Conservation (phyloP, 2,888 invertebrate genomes). For the Capitulum mitella region DNA sequence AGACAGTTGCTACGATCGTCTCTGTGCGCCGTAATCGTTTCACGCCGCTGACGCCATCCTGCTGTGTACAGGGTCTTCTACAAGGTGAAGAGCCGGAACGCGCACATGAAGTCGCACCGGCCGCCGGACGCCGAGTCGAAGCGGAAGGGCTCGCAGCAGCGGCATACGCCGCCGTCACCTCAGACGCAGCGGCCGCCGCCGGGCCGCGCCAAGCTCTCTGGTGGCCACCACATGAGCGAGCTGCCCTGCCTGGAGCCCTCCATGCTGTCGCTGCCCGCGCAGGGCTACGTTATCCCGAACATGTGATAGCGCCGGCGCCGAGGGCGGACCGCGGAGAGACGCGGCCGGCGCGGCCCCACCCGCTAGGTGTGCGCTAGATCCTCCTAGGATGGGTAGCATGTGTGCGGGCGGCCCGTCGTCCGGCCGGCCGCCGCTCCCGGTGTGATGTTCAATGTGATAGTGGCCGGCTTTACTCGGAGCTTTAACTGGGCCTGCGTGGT, state of each 20-base stretch:
- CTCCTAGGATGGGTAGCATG: neutral
- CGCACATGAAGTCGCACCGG: constrained; percentile 98
- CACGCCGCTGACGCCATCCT: too few species aligned
- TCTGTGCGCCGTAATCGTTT: too few species aligned
- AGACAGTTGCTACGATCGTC: too few species aligned
- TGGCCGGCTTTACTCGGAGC: neutral
- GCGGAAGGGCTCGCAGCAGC: constrained; percentile 1
- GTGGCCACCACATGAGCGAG: constrained; percentile 5
- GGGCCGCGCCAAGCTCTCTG: constrained; percentile 6
- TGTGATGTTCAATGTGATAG: constrained; percentile 14
- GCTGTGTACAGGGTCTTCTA: constrained; percentile 95
- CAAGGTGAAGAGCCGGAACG: constrained; percentile 97
- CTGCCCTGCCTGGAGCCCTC: constrained; percentile 5
- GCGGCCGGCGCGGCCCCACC: too few species aligned
- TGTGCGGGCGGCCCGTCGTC: too few species aligned
- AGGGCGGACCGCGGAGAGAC: too few species aligned
- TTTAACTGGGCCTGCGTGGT: constrained; percentile 17
- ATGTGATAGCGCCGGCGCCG: constrained; percentile 7
- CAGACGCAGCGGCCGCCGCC: constrained; percentile 8
- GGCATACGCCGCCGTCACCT: neutral
- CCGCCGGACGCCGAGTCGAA: constrained; percentile 56
- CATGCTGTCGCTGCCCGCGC: neutral
- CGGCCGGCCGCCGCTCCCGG: neutral
- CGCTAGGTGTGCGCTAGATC: too few species aligned
- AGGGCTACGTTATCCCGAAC: constrained; percentile 23